Conservation (phyloP, 2,797 vertebrate species). For the Mallotus villosus region DNA sequence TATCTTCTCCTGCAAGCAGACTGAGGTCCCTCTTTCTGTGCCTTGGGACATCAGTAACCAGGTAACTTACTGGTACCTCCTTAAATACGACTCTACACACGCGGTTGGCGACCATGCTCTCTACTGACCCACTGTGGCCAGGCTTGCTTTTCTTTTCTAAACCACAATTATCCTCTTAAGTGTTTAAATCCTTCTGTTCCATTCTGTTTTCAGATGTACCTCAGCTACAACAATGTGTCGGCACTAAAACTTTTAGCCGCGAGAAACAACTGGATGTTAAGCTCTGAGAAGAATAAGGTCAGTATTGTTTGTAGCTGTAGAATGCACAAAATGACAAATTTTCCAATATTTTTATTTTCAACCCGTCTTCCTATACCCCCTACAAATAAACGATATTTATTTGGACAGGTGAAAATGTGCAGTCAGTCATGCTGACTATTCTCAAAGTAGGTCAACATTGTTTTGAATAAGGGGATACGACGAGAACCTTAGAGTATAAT, state of each 20-base stretch:
- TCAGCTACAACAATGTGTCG: constrained; percentile 97
- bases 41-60: constrained; percentile 97
- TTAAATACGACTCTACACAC: too few species aligned
- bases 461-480: constrained; percentile 20
- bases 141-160: not conserved
- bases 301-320: constrained; percentile 33
- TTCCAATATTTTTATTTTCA: not conserved
- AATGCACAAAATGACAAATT: not conserved
- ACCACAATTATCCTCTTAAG: not conserved
- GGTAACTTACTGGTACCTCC: constrained; percentile 67
- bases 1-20: constrained; percentile 88
- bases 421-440: not conserved
- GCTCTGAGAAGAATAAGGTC: constrained; percentile 88
- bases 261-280: constrained; percentile 86
- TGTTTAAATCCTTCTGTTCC: too few species aligned
- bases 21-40: constrained; percentile 88
- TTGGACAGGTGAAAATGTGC: not conserved
- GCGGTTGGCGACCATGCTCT: not conserved
- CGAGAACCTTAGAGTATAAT: not conserved
- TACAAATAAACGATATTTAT: not conserved
- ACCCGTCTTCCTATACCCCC: not conserved
- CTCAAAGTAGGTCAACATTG: not conserved
- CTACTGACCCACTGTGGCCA: not conserved
- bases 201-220: constrained; percentile 81
- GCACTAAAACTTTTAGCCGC: constrained; percentile 89